A percentile compares a stretch with the other conserved stretches of the same genome.
Evolutionary conservation across 2,888 invertebrate species (phyloP).

Genomic region (Subacronicta megacephala): DNA sequence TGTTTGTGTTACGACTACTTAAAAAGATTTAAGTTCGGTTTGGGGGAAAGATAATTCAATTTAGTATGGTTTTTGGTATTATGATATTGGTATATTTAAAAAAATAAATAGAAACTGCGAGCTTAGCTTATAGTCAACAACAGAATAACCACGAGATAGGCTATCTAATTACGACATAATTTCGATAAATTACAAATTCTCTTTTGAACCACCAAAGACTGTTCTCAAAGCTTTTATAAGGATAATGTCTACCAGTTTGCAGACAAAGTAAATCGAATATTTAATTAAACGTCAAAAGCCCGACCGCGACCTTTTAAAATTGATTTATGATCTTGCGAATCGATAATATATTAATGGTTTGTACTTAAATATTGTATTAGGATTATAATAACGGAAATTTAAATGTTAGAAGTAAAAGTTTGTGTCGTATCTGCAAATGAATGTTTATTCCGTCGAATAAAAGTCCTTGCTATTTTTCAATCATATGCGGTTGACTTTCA

Average conservation of each 20-base stretch:
- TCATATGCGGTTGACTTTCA: too few species aligned
- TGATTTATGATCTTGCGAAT: constrained; percentile 54
- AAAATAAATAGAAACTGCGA: too few species aligned
- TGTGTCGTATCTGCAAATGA: too few species aligned
- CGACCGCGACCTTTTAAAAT: constrained; percentile 43
- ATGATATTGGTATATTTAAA: too few species aligned
- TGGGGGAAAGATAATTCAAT: too few species aligned
- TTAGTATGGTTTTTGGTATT: too few species aligned
- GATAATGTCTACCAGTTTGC: constrained; percentile 49
- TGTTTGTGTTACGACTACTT: too few species aligned
- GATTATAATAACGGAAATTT: neutral
- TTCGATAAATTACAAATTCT: constrained; percentile 26
- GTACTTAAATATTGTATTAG: constrained; percentile 23
- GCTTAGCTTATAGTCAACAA: neutral
- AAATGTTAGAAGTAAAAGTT: too few species aligned
- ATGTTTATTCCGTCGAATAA: too few species aligned
- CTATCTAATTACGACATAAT: constrained; percentile 41
- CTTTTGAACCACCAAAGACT: constrained; percentile 48
- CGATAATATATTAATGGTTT: constrained; percentile 41
- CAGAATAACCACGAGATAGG: neutral
- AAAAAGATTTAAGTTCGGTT: too few species aligned
- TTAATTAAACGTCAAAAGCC: constrained; percentile 61
- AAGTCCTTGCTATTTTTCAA: too few species aligned
- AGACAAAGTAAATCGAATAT: constrained; percentile 60
- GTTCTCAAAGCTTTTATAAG: constrained; percentile 43